Evolutionary conservation across 2,888 invertebrate genomes (phyloP), one percentile per base, ranked within the genome.

Genomic region (Celastrina argiolus): DNA sequence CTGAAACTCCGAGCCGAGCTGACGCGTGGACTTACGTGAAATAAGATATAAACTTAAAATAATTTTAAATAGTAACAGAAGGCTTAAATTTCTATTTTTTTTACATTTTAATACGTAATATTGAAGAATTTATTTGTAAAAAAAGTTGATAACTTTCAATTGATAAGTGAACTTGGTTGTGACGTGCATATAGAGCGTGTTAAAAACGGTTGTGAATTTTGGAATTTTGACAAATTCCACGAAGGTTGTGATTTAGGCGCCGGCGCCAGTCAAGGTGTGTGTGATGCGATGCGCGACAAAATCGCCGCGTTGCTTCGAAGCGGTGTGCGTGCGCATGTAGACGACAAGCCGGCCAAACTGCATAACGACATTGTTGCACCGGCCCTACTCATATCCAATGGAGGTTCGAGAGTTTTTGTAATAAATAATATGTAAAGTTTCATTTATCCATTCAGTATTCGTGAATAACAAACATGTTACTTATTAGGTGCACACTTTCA

Each of bases 271-370:
- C 73, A 68, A 69, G 72, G 72, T 74, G 75, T 69, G 78, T 70
- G 73, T 80, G 83, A 83, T 88, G 90, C 82, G 84, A 90, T 91
- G 91, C 91, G 87, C 71, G 89, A 88, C 72, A 88, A 86, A 83
- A 81, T 89, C 72, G 78, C 87, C 74, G 81, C 84, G 72, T 78
- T 88, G 73, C 76, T 90, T 75, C 86, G 85, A 67, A 82, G 79
- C 78, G 78, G 87, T 26, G 84, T 82, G 78, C 80, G 80, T 73
- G 79, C 85, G 71, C 78, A 82, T 63, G 76, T 81, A 75, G 81
- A 79, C 70, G 70, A 78, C 69, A 79, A 75, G 73, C 76, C 81
- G 67, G 84, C 86, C 70, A 89, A 89, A 69, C 74, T 85, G 73
- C 87, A 85, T 68, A 84, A 85, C 82, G 85, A 81, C 70, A 73